Percentiles rank a stretch among this genome's conserved stretches.
Conservation (phyloP, 2,113 vertebrate genomes). For the Plectropomus leopardus region DNA sequence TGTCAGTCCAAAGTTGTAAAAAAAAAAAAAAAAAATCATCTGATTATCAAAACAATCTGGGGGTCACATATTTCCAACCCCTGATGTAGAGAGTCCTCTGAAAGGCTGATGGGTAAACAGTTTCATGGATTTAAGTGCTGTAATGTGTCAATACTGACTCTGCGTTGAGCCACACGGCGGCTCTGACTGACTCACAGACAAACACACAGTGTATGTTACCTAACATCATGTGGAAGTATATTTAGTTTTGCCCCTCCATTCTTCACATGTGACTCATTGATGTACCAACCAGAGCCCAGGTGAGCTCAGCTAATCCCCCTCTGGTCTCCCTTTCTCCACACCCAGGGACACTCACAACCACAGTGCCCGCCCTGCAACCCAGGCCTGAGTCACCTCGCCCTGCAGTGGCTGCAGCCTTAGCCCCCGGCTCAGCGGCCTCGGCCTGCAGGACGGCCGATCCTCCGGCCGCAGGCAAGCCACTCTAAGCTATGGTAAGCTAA, state of each 20-base stretch:
- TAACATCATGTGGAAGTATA: conserved; percentile 29
- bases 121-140: not conserved
- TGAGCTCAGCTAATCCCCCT: conserved; percentile 40
- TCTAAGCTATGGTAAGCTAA: conserved; percentile 27
- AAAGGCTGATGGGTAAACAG: conserved; percentile 25
- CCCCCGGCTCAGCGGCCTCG: conserved; percentile 15
- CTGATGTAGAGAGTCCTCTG: not conserved
- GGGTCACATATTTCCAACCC: too few relatives aligned
- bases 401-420: conserved; percentile 34
- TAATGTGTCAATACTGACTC: conserved; percentile 32
- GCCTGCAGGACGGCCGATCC: not conserved
- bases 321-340: conserved; percentile 69
- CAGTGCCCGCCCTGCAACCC: conserved; percentile 20
- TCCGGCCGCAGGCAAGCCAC: conserved; percentile 5
- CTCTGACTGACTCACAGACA: conserved; percentile 41
- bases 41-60: too few relatives aligned
- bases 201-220: conserved; percentile 40
- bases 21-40: too few relatives aligned
- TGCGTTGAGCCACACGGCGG: conserved; percentile 29
- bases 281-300: conserved; percentile 56
- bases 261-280: conserved; percentile 44
- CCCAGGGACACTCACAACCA: conserved; percentile 63
- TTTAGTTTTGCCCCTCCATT: conserved; percentile 35
- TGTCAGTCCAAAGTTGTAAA: too few relatives aligned
- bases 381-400: conserved; percentile 58